Evolutionary conservation across 2,888 invertebrate genomes (phyloP).

Genomic region (Piscicola geometra): DNA sequence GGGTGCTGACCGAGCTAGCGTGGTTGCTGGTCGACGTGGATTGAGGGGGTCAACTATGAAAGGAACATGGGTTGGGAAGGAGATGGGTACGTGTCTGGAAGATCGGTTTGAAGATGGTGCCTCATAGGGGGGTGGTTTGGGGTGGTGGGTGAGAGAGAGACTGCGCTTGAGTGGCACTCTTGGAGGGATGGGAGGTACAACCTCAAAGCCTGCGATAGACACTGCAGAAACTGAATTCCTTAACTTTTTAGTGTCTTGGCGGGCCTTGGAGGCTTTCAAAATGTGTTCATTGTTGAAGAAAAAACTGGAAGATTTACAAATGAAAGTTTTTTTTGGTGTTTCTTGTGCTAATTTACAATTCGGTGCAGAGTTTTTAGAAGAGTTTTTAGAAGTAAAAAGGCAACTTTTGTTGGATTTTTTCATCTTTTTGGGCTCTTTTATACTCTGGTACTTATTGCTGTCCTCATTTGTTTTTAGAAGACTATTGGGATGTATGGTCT

Average conservation of each 20-base stretch:
- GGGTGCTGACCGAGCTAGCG: slow-evolving; percentile 34
- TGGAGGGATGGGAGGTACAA: slow-evolving; percentile 33
- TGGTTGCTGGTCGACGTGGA: slow-evolving; percentile 20
- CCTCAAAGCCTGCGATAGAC: background rate
- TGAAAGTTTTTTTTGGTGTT: background rate
- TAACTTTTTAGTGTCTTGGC: background rate
- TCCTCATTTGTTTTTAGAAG: background rate
- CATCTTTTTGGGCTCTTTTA: slow-evolving; percentile 1
- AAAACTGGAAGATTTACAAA: slow-evolving; percentile 8
- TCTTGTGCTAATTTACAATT: slow-evolving; percentile 5
- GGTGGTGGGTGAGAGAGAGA: slow-evolving; percentile 32
- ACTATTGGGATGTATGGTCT: slow-evolving; percentile 6
- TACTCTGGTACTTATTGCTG: background rate
- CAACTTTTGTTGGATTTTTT: background rate
- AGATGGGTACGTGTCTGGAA: slow-evolving; percentile 10
- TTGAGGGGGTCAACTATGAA: slow-evolving; percentile 28
- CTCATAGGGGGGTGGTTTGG: background rate
- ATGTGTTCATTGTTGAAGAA: slow-evolving; percentile 2
- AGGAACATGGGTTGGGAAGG: background rate
- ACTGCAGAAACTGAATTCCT: slow-evolving; percentile 1
- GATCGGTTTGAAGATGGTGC: slow-evolving; percentile 20
- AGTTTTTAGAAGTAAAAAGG: background rate
- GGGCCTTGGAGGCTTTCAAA: background rate
- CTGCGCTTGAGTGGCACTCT: slow-evolving; percentile 29
- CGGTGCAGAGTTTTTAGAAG: background rate